These are phyloP conservation scores for Drosophila lowei DNA, from an alignment of 1,140 invertebrate species.

Conservation along the genomic window DNA sequence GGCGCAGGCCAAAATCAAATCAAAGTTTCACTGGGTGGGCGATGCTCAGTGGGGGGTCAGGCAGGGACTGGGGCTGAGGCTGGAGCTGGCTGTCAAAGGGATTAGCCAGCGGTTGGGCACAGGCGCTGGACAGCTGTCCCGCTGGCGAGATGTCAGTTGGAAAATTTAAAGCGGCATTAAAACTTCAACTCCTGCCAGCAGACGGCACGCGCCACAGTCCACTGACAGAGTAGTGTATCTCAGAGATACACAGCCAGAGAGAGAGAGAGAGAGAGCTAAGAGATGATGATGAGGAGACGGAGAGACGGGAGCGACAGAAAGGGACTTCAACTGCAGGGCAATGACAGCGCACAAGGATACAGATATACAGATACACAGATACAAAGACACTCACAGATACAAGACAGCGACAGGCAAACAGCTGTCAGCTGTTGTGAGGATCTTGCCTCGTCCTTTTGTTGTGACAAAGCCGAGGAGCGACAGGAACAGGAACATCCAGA, in stretches of 20 bases:
- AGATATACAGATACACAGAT: conserved; percentile 16
- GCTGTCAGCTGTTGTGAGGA: conserved; percentile 75
- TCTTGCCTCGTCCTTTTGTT: conserved; percentile 43
- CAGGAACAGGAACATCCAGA: conserved; percentile 22
- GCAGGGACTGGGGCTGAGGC: too few species aligned
- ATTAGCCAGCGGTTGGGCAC: conserved; percentile 19
- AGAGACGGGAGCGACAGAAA: conserved; percentile 8
- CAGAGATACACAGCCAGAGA: too few species aligned
- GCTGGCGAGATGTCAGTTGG: conserved; percentile 16
- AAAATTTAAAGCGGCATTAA: conserved; percentile 50
- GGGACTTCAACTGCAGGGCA: conserved; percentile 31
- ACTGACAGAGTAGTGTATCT: conserved; percentile 8
- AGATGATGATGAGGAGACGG: conserved; percentile 1
- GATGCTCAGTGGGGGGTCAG: too few species aligned
- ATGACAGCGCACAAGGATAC: conserved; percentile 65
- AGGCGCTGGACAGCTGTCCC: conserved; percentile 18
- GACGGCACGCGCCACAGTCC: conserved; percentile 59
- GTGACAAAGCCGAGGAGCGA: conserved; percentile 29
- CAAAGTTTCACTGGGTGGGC: conserved; percentile 4
- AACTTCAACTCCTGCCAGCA: conserved; percentile 30
- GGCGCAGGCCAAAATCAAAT: conserved; percentile 37
- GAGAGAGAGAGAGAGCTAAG: conserved; percentile 2
- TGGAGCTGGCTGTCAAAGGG: conserved; percentile 33
- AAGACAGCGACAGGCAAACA: conserved; percentile 46
- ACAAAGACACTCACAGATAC: conserved; percentile 26